phyloP scores from a whole-genome alignment of 2,113 vertebrate genomes.

The Ochotona princeps region DNA sequence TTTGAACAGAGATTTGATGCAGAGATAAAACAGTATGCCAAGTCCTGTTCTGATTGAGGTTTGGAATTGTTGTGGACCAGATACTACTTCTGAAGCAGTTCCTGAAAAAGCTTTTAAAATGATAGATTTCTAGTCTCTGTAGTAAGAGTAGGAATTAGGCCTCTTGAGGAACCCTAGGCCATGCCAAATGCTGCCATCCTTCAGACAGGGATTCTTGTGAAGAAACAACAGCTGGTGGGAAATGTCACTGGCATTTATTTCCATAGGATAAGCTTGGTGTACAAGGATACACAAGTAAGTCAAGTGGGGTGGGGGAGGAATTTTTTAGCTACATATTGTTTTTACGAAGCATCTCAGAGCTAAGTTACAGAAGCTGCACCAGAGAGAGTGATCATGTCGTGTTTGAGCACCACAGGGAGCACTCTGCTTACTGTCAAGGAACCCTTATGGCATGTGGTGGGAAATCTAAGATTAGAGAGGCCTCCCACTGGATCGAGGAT shows the following conservation, averaged over 20 bases:
- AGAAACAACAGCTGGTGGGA: constrained; percentile 64
- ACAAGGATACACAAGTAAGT: constrained; percentile 66
- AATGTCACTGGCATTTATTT: constrained; percentile 16
- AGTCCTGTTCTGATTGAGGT: neutral
- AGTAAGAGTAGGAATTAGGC: neutral
- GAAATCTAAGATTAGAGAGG: neutral
- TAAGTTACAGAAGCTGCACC: neutral
- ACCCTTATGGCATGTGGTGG: neutral
- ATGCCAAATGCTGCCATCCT: neutral
- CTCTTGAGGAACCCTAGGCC: constrained; percentile 10
- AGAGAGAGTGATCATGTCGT: neutral
- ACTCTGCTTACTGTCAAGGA: neutral
- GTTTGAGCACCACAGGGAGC: neutral
- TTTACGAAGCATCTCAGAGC: constrained; percentile 49
- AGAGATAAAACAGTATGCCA: neutral
- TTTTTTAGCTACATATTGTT: constrained; percentile 51
- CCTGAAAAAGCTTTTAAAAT: constrained; percentile 53
- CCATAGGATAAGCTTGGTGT: constrained; percentile 58
- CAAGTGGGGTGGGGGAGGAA: neutral
- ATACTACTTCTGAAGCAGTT: constrained; percentile 5
- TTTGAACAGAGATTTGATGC: constrained; percentile 21
- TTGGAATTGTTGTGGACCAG: neutral
- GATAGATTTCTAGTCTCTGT: constrained; percentile 44
- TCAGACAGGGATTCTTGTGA: neutral
- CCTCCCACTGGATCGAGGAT: neutral